Percentiles rank a stretch among this genome's conserved stretches.
These are phyloP conservation scores for Protosalanx chinensis DNA, from an alignment of 2,797 vertebrate species.

Conservation along the genomic window DNA sequence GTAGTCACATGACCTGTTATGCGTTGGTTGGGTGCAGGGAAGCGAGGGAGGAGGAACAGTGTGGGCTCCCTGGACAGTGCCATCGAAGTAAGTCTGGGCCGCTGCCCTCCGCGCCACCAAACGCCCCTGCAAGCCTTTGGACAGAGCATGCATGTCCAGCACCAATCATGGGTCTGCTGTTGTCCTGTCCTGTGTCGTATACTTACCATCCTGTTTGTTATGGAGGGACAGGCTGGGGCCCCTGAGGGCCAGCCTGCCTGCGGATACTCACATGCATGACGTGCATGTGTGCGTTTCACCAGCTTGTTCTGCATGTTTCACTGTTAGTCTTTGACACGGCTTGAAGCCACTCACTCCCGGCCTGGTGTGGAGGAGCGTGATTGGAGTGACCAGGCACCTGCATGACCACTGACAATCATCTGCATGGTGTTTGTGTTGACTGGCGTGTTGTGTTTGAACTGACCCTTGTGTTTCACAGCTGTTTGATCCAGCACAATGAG, in stretches of 20 bases:
- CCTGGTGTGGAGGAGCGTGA: constrained; percentile 4
- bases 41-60: constrained; percentile 93
- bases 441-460: not conserved
- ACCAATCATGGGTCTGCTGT: constrained; percentile 15
- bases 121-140: not conserved
- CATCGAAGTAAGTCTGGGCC: constrained; percentile 86
- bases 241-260: not conserved
- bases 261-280: not conserved
- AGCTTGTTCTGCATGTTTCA: not conserved
- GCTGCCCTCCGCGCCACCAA: not conserved
- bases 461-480: not conserved
- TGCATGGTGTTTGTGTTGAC: constrained; percentile 7
- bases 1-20: constrained; percentile 56
- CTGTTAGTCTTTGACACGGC: not conserved
- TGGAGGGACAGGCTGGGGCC: too few relatives aligned
- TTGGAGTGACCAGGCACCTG: constrained; percentile 21
- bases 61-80: constrained; percentile 96
- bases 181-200: not conserved
- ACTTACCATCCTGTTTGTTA: not conserved
- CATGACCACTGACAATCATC: constrained; percentile 20
- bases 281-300: constrained; percentile 19
- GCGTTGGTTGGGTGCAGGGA: constrained; percentile 80
- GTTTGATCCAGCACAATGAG: not conserved
- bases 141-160: not conserved
- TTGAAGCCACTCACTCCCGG: too few relatives aligned